phyloP scores from a whole-genome alignment of 2,888 invertebrate genomes.

The Rhabditophanes sp. region DNA sequence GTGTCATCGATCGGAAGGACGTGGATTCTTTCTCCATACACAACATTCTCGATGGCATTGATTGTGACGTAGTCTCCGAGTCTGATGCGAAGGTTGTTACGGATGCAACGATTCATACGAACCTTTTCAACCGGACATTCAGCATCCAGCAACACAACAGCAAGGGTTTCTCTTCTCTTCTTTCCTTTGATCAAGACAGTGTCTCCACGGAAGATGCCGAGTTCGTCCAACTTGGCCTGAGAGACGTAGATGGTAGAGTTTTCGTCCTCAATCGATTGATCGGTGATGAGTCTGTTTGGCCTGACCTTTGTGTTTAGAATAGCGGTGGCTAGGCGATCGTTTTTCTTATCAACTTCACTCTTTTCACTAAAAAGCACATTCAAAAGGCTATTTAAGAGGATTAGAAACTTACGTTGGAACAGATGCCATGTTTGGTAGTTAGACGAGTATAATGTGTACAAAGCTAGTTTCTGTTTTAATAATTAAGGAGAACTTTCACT shows the following conservation, averaged over 20 bases:
- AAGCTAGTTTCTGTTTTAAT: too few relatives aligned
- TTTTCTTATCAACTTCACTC: constrained; percentile 38
- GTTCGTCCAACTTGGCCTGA: constrained; percentile 32
- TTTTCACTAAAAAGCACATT: constrained; percentile 10
- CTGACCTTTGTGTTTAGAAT: constrained; percentile 74
- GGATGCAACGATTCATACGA: constrained; percentile 78
- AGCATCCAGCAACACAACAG: constrained; percentile 90
- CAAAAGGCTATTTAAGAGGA: not conserved
- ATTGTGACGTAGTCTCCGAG: constrained; percentile 84
- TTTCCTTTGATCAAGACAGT: constrained; percentile 92
- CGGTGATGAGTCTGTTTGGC: constrained; percentile 79
- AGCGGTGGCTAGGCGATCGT: constrained; percentile 80
- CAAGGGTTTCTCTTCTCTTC: constrained; percentile 82
- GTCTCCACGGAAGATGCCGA: constrained; percentile 84
- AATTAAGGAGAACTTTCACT: too few relatives aligned
- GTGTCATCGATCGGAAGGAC: constrained; percentile 97
- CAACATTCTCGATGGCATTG: constrained; percentile 82
- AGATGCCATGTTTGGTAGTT: constrained; percentile 17
- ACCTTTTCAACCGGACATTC: constrained; percentile 91
- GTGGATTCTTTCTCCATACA: constrained; percentile 92
- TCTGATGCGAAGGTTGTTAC: constrained; percentile 86
- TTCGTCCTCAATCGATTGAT: constrained; percentile 90
- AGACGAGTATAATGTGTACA: too few relatives aligned
- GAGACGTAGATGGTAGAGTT: constrained; percentile 92
- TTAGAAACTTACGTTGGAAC: constrained; percentile 16